Evolutionary conservation across 1,140 invertebrate genomes (phyloP).

Genomic region (Bombus waltoni): DNA sequence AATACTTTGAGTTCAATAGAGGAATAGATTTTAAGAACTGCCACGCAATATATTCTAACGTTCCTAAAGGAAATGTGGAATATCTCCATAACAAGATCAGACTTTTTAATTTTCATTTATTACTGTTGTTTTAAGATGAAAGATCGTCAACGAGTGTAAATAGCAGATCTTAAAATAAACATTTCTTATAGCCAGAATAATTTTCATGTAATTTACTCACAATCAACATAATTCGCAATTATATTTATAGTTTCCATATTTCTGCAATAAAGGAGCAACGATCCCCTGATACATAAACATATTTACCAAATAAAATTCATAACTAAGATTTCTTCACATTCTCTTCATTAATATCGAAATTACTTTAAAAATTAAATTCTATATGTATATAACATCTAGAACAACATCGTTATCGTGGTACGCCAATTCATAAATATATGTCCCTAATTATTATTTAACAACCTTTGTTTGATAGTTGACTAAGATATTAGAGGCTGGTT

Average conservation of each 20-base stretch:
- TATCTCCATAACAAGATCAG: no score
- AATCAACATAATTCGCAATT: not conserved
- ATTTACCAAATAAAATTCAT: no score
- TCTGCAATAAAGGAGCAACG: not conserved
- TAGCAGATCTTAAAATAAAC: no score
- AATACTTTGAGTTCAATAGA: not conserved
- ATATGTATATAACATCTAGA: not conserved
- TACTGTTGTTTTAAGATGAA: not conserved
- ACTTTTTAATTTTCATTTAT: no score
- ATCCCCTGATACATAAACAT: no score
- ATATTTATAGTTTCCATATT: not conserved
- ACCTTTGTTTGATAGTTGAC: slow-evolving; percentile 12
- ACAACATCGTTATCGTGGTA: not conserved
- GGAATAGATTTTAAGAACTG: not conserved
- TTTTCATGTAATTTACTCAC: not conserved
- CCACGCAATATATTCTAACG: not conserved
- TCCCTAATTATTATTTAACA: not conserved
- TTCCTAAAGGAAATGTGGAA: not conserved
- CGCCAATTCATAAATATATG: not conserved
- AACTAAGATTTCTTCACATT: not conserved
- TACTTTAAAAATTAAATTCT: not conserved
- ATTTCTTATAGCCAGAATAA: not conserved
- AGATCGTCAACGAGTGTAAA: not conserved
- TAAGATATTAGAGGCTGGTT: slow-evolving; percentile 19
- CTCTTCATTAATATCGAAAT: no score